Evolutionary conservation across 2,797 vertebrate genomes (phyloP).

Genomic region (Poecilia velifera): DNA sequence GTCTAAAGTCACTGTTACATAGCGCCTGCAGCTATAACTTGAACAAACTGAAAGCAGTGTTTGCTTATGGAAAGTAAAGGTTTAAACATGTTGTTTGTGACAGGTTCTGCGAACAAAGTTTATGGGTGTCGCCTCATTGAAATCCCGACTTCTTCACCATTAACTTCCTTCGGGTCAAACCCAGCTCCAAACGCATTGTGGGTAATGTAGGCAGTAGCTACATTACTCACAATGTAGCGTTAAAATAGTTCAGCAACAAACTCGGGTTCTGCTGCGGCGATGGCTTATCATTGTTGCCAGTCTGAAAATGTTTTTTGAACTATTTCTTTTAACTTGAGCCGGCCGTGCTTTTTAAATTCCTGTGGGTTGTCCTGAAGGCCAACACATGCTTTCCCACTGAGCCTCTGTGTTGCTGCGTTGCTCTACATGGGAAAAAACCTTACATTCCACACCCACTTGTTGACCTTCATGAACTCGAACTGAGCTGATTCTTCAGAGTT

Average conservation of each 20-base stretch:
- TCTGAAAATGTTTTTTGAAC: not conserved
- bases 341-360: slow-evolving; percentile 37
- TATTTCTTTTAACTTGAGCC: not conserved
- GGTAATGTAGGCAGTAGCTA: not conserved
- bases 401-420: slow-evolving; percentile 43
- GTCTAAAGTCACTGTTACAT: too few relatives aligned
- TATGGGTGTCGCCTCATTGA: too few relatives aligned
- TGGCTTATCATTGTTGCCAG: not conserved
- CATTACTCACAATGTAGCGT: not conserved
- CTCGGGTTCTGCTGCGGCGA: not conserved
- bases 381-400: slow-evolving; percentile 62
- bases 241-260: not conserved
- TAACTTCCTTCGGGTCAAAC: too few relatives aligned
- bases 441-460: slow-evolving; percentile 73
- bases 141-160: too few relatives aligned
- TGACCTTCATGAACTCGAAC: slow-evolving; percentile 71
- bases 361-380: slow-evolving; percentile 30
- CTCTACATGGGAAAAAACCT: slow-evolving; percentile 69
- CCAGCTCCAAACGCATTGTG: not conserved
- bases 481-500: slow-evolving; percentile 46
- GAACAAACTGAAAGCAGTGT: too few relatives aligned
- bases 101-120: too few relatives aligned
- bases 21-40: too few relatives aligned
- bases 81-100: too few relatives aligned
- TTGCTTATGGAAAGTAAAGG: too few relatives aligned